Base-by-base conservation (phyloP, 2,797 vertebrate species). In the Hoplostethus atlanticus region DNA sequence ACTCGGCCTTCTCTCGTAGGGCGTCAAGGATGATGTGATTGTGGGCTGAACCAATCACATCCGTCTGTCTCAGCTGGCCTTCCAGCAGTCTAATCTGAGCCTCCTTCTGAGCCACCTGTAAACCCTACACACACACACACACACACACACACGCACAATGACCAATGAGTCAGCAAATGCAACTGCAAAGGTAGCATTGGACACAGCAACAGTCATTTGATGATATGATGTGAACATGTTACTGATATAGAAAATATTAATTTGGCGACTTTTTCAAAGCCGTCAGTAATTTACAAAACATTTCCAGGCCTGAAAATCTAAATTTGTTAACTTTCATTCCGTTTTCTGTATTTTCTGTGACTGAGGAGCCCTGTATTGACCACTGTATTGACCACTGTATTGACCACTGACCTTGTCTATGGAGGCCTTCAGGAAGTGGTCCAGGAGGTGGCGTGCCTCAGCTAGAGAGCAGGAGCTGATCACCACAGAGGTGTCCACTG, bases 391-490 rank as follows among this genome's bases (percentile, higher is more conserved):
- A 21, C 21, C 21, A 21, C 21, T 21, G 21, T 28, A 31, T 13
- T 5, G 1, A 51, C n/a, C 9, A 42, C 73, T 74, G 47, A 91
- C 98, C 95, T 98, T 99, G 71, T 99, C 98, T 0, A 99, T 99
- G 53, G 97, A 99, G 0, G 97, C 97, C 84, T 98, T 98, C 57
- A 99, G 94, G 86, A 99, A 99, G 87, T 98, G 96, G 85, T 98
- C 97, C 88, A 99, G 93, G 77, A 99, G 95, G 75, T 98, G 96
- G 5, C 97, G 96, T 0, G 98, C 98, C 90, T 99, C 98, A 0
- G 97, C 96, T 90, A 99, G 89, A 1, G 97, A 99, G 77, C 98
- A 99, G 78, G 98, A 99, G 83, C 97, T 98, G 91, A 99, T 99
- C 83, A 99, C 97, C 85, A 98, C 98, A 0, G 97, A 99, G 0